A percentile compares a stretch with the other conserved stretches of the same genome.
Conservation (phyloP, 2,797 vertebrate species). For the Ctenosaura bakeri region DNA sequence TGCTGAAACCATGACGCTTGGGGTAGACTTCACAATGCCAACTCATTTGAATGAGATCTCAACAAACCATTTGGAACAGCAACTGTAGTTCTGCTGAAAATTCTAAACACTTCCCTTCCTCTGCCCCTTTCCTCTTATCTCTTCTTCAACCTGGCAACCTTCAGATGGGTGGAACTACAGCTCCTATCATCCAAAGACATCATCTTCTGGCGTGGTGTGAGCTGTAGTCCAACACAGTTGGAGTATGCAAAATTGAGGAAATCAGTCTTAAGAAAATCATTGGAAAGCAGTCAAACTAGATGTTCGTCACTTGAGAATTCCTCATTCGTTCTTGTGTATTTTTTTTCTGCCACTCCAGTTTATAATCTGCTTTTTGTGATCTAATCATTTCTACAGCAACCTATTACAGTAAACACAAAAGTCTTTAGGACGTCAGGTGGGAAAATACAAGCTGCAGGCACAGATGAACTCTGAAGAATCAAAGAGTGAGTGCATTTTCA, state of each 20-base stretch:
- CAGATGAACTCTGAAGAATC: conserved; percentile 45
- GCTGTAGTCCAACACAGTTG: not conserved
- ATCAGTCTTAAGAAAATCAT: not conserved
- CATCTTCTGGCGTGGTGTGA: not conserved
- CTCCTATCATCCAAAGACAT: too few relatives aligned
- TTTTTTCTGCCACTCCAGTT: conserved; percentile 6
- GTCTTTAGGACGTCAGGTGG: conserved; percentile 57
- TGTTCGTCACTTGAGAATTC: not conserved
- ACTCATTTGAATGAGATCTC: not conserved
- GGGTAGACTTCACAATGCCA: not conserved
- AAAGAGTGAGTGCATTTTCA: conserved; percentile 44
- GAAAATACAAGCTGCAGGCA: conserved; percentile 43
- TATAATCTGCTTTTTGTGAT: conserved; percentile 33
- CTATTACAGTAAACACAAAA: conserved; percentile 39
- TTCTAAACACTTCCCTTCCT: not conserved
- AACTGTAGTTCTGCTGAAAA: not conserved
- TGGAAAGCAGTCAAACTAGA: not conserved
- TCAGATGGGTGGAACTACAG: too few relatives aligned
- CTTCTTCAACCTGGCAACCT: too few relatives aligned
- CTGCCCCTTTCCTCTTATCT: too few relatives aligned
- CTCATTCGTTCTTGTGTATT: not conserved
- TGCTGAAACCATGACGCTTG: not conserved
- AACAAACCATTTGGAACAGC: not conserved
- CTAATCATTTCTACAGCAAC: conserved; percentile 26
- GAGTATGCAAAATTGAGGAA: not conserved